Percentiles rank a stretch among this genome's conserved stretches.
Evolutionary conservation across 2,888 invertebrate species (phyloP).

Genomic region (Drosophila sordidapex): DNA sequence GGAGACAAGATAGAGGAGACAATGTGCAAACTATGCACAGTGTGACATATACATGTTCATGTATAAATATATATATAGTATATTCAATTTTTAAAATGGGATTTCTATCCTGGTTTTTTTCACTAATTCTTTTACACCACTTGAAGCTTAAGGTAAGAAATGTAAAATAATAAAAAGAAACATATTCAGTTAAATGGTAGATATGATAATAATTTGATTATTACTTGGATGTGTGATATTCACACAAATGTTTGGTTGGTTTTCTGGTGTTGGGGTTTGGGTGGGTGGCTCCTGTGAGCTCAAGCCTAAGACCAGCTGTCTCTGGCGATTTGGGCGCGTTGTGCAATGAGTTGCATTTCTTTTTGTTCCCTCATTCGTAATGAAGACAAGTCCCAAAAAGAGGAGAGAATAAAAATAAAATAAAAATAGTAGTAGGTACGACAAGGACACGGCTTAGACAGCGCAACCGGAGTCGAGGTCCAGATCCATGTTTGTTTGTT

Average conservation of each 20-base stretch:
- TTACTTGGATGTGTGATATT: neutral
- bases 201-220: neutral
- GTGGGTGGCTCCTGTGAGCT: conserved; percentile 15
- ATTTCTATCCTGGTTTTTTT: neutral
- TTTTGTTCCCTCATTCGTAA: conserved; percentile 56
- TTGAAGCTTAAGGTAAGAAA: neutral
- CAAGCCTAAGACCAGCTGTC: neutral
- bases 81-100: neutral
- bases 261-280: neutral
- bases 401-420: neutral
- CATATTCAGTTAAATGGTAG: neutral
- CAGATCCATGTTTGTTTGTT: conserved; percentile 35
- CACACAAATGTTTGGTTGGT: conserved; percentile 3
- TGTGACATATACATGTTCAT: conserved; percentile 13
- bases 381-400: conserved; percentile 56
- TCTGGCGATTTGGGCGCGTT: conserved; percentile 26
- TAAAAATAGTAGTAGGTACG: conserved; percentile 22
- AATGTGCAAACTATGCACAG: conserved; percentile 66
- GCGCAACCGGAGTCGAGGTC: neutral
- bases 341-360: conserved; percentile 68
- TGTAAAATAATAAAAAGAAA: neutral
- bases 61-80: neutral
- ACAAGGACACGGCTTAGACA: conserved; percentile 54
- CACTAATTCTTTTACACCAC: neutral
- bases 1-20: conserved; percentile 26